Base-by-base conservation (phyloP, 2,797 vertebrate genomes). In the Anabas testudineus region DNA sequence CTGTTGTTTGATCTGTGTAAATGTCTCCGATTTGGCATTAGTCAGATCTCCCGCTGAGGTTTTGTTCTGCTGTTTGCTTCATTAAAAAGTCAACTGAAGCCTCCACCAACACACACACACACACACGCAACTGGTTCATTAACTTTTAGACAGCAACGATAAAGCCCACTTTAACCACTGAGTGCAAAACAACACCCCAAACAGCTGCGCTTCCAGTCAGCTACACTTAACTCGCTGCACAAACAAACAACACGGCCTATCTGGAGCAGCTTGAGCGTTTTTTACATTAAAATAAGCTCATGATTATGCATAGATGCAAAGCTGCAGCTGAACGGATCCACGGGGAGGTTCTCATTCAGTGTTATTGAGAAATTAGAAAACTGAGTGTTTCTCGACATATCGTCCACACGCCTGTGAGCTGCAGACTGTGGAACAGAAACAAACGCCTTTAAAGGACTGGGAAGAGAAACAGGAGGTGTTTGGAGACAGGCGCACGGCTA, bases 271-370 rank as follows among this genome's bases (percentile, higher is more conserved):
- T 36, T 7, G 16, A 75, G 65, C 56, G 3, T 79, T 81, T 79
- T 81, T 83, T 54, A 71, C 74, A 78, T 76, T 36, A 73, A 84
- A 84, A 84, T 51, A 46, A n/a, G 74, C 71, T 81, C 78, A 68
- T 86, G 67, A 51, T 75, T 79, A 81, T 81, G 62, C 75, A 83
- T 65, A 61, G 42, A 10, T 69, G 70, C 52, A 32, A 71, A 81
- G 45, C 5, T 67, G 71, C 78, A 53, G 69, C 51, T 68, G 80
- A 72, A 41, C 70, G 13, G 18, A 67, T 64, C 69, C 10, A 39
- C 32, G 0, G 75, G 66, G 41, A 78, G 71, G 62, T 39, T 74
- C 57, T 67, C 34, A 80, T 70, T 78, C 59, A 30, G 51, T 32
- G 22, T 59, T 64, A 42, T 65, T 73, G 64, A 36, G 7, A 57